Evolutionary conservation across 1,140 invertebrate genomes (phyloP).

Genomic region (Anoplolepis gracilipes): DNA sequence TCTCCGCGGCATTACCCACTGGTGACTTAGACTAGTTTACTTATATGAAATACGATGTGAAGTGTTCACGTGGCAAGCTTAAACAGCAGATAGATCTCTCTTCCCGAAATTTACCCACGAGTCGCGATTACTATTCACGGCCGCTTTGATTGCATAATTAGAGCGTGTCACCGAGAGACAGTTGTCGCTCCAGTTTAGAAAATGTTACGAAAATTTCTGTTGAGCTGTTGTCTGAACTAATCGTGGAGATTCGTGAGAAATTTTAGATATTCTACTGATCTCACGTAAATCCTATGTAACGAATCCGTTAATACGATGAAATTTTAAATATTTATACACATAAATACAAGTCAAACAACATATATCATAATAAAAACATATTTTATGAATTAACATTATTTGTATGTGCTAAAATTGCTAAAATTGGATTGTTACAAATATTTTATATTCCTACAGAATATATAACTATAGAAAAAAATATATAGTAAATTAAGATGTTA

Average conservation of each 20-base stretch:
- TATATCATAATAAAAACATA: neutral
- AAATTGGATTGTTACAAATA: neutral
- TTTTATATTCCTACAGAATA: neutral
- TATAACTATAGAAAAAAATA: neutral
- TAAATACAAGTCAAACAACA: neutral
- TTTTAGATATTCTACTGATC: constrained; percentile 3
- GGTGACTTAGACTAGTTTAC: constrained; percentile 60
- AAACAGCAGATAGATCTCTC: constrained; percentile 42
- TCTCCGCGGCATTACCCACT: constrained; percentile 56
- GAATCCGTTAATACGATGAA: neutral
- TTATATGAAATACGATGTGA: constrained; percentile 46
- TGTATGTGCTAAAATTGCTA: neutral
- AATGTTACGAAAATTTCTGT: constrained; percentile 42
- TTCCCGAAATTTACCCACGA: constrained; percentile 21
- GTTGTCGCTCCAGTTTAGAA: constrained; percentile 18
- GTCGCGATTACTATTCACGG: constrained; percentile 25
- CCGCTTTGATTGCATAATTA: constrained; percentile 44
- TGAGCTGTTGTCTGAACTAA: neutral
- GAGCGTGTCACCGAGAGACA: constrained; percentile 14
- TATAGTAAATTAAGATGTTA: neutral
- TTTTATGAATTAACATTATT: constrained; percentile 6
- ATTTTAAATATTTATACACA: constrained; percentile 32
- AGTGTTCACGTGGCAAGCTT: constrained; percentile 29
- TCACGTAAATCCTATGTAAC: neutral
- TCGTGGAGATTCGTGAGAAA: constrained; percentile 22